Conservation (phyloP, 53 echinoderm and acorn worm species). For the Holothuria scabra region DNA sequence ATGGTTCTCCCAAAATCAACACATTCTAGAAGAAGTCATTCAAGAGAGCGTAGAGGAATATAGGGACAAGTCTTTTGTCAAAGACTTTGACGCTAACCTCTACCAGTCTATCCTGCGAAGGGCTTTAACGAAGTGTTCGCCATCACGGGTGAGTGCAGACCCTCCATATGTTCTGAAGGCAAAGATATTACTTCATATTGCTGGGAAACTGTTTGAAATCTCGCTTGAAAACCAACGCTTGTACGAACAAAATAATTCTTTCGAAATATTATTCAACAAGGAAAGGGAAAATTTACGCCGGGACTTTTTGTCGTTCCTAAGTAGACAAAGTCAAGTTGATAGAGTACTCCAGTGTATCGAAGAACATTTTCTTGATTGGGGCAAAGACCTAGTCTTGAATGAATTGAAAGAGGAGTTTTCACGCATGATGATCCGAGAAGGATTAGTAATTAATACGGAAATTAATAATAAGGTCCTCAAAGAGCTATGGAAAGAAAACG, state of each 20-base stretch:
- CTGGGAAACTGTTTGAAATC: constrained; percentile 2
- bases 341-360: not conserved
- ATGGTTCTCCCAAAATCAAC: not conserved
- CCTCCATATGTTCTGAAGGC: not conserved
- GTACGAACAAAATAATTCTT: constrained; percentile 1
- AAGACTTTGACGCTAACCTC: constrained; percentile 3
- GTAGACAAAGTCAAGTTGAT: not conserved
- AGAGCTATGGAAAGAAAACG: not conserved
- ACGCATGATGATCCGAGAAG: not conserved
- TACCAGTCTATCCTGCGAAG: constrained; percentile 11
- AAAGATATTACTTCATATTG: not conserved
- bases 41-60: not conserved
- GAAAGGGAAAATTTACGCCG: not conserved
- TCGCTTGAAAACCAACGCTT: not conserved
- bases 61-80: too few species aligned
- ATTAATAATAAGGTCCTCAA: not conserved
- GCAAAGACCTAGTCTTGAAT: not conserved
- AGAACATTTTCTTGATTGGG: not conserved
- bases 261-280: constrained; percentile 1
- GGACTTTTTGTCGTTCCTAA: constrained; percentile 8
- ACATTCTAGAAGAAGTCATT: not conserved
- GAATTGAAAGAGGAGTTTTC: not conserved
- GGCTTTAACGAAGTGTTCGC: not conserved
- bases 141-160: not conserved
- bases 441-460: not conserved